phyloP scores from a whole-genome alignment of 2,113 vertebrate genomes.

The Hiodon tergisus region DNA sequence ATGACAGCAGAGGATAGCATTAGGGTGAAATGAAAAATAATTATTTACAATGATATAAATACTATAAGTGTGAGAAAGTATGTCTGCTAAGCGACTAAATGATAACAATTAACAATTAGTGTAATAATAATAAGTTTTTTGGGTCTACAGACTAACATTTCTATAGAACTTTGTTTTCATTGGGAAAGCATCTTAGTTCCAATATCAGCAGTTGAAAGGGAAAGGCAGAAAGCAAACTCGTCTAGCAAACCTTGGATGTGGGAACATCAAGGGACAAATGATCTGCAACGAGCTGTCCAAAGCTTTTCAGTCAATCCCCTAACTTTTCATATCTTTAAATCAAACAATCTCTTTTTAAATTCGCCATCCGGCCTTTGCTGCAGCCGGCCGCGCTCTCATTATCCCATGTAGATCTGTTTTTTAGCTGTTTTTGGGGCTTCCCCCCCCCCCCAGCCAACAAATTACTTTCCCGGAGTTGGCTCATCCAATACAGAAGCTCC shows the following conservation, averaged over 20 bases:
- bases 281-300: conserved; percentile 10
- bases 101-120: no score
- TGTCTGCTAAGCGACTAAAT: no score
- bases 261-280: not conserved
- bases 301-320: conserved; percentile 4
- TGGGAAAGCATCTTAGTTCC: no score
- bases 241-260: conserved; percentile 1
- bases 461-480: conserved; percentile 10
- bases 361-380: not conserved
- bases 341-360: conserved; percentile 11
- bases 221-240: not conserved
- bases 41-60: no score
- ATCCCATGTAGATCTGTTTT: conserved; percentile 9
- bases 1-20: no score
- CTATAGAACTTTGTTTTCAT: no score
- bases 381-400: not conserved
- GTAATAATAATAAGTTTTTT: no score
- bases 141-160: no score
- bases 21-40: no score
- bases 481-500: not conserved
- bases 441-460: not conserved
- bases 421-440: not conserved
- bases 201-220: not conserved
- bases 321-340: conserved; percentile 21
- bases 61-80: no score